Conservation (phyloP, 2,888 invertebrate genomes). For the Apantesis nais region DNA sequence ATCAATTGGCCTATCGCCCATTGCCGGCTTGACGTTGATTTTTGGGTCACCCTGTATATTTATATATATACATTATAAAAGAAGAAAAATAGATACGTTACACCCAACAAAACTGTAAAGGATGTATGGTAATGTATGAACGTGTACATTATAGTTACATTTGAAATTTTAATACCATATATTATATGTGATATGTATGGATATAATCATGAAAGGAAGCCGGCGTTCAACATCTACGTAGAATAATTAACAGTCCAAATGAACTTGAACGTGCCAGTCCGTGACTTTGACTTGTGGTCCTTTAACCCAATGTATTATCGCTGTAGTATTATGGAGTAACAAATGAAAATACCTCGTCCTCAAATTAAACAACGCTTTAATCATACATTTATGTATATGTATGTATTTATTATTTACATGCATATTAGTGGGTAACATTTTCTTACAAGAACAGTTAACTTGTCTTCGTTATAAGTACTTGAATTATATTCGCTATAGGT, state of each 20-base stretch:
- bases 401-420: too few relatives aligned
- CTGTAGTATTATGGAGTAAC: not conserved
- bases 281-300: conserved; percentile 12
- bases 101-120: conserved; percentile 29
- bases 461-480: too few relatives aligned
- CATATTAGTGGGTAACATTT: too few relatives aligned
- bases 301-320: not conserved
- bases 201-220: conserved; percentile 51
- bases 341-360: not conserved
- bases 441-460: too few relatives aligned
- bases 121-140: conserved; percentile 35
- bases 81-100: conserved; percentile 16
- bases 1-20: too few relatives aligned
- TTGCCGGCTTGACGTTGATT: too few relatives aligned
- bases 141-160: conserved; percentile 51
- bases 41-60: too few relatives aligned
- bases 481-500: too few relatives aligned
- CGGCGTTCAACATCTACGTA: conserved; percentile 40
- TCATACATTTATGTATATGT: too few relatives aligned
- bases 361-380: too few relatives aligned
- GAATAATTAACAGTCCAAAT: conserved; percentile 46
- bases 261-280: conserved; percentile 39
- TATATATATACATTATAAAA: too few relatives aligned
- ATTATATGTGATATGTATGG: conserved; percentile 18
- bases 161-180: conserved; percentile 51